Evolutionary conservation across 2,797 vertebrate genomes (phyloP).

Genomic region (Odontamblyopus rebecca): DNA sequence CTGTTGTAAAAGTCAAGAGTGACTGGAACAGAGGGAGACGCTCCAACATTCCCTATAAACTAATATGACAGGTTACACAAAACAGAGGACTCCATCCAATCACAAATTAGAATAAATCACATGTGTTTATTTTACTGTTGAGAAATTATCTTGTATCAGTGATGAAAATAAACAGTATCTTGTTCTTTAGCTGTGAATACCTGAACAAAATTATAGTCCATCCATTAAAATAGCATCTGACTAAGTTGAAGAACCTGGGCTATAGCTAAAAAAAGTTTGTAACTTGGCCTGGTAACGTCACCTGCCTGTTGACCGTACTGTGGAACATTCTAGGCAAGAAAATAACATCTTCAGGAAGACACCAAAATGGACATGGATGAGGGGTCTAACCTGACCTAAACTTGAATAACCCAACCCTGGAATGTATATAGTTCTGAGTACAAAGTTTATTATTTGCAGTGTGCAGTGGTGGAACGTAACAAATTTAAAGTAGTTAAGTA

Average conservation of each 20-base stretch:
- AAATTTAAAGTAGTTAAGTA: no score
- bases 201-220: not conserved
- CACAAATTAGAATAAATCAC: constrained; percentile 34
- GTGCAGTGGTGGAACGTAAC: not conserved
- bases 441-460: not conserved
- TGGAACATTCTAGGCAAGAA: no score
- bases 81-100: constrained; percentile 39
- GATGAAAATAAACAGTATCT: not conserved
- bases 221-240: not conserved
- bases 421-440: not conserved
- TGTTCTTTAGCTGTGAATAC: not conserved
- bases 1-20: constrained; percentile 19
- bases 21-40: constrained; percentile 11
- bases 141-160: constrained; percentile 16
- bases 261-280: no score
- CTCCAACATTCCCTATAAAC: constrained; percentile 54
- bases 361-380: not conserved
- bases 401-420: not conserved
- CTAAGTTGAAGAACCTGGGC: not conserved
- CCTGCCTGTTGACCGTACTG: no score
- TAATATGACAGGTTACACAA: constrained; percentile 62
- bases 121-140: constrained; percentile 43
- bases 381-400: not conserved
- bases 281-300: no score
- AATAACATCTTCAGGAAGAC: no score